Percentiles rank a stretch among this genome's conserved stretches.
These are phyloP conservation scores for Cyrtorhinus lividipennis DNA, from an alignment of 1,140 invertebrate genomes.

Conservation along the genomic window DNA sequence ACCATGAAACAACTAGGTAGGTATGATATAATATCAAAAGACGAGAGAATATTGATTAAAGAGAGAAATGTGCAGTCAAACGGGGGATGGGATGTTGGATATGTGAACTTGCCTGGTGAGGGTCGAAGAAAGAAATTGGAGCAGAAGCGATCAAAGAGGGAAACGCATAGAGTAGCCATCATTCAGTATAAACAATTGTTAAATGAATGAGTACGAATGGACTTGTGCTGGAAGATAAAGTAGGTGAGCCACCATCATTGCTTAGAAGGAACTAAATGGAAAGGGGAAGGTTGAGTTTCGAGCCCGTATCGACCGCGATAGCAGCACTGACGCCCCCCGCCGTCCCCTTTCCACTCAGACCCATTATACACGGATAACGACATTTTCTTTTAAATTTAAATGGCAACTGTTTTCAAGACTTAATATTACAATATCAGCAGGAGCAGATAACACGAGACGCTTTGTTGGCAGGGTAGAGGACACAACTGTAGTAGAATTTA, in stretches of 20 bases:
- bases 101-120: too few species aligned
- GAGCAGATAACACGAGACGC: background rate
- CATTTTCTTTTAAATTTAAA: background rate
- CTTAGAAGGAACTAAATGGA: conserved; percentile 3
- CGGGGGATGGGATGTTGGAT: too few species aligned
- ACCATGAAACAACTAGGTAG: too few species aligned
- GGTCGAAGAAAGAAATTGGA: too few species aligned
- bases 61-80: too few species aligned
- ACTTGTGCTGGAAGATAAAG: too few species aligned
- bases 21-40: too few species aligned
- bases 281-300: conserved; percentile 6
- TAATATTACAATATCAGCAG: background rate
- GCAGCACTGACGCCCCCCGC: background rate
- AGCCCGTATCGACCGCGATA: background rate
- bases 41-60: too few species aligned
- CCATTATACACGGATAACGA: background rate
- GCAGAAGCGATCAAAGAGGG: too few species aligned
- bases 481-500: background rate
- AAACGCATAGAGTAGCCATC: too few species aligned
- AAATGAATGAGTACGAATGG: too few species aligned
- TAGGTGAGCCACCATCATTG: background rate
- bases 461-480: background rate
- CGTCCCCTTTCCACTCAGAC: background rate
- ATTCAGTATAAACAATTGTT: too few species aligned
- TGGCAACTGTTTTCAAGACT: background rate